Evolutionary conservation across 2,888 invertebrate species (phyloP).

Genomic region (Steinernema scapterisci): DNA sequence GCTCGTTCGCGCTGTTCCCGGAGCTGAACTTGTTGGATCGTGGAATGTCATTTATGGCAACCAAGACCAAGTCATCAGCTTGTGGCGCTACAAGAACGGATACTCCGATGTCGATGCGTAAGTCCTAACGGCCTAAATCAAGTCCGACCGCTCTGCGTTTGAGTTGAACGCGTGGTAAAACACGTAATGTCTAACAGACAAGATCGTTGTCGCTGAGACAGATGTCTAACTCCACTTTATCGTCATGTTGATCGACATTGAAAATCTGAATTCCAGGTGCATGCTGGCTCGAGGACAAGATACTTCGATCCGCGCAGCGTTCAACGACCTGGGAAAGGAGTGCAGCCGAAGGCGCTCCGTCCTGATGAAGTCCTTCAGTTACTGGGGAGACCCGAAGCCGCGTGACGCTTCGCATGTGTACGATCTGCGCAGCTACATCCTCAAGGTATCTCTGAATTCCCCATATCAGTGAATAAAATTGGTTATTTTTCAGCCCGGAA

Average conservation of each 20-base stretch:
- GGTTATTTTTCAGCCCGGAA: conserved; percentile 77
- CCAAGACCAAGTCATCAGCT: conserved; percentile 91
- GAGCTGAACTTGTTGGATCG: conserved; percentile 82
- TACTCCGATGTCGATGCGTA: conserved; percentile 75
- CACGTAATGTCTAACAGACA: too few relatives aligned
- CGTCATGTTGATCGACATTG: too few relatives aligned
- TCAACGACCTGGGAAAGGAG: conserved; percentile 54
- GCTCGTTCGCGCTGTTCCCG: conserved; percentile 42
- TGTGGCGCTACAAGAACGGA: conserved; percentile 93
- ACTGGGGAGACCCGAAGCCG: conserved; percentile 84
- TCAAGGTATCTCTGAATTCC: conserved; percentile 73
- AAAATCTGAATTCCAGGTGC: conserved; percentile 39
- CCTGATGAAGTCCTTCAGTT: conserved; percentile 91
- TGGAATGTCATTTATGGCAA: conserved; percentile 93
- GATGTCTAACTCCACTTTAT: too few relatives aligned
- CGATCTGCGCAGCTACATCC: conserved; percentile 87
- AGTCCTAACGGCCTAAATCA: conserved; percentile 47
- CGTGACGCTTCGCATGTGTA: conserved; percentile 82
- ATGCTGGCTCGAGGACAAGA: conserved; percentile 47
- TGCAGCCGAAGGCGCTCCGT: conserved; percentile 75
- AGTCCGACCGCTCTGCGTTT: not conserved
- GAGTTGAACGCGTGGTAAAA: too few relatives aligned
- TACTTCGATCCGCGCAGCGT: conserved; percentile 50
- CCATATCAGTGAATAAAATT: conserved; percentile 9
- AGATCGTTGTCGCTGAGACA: too few relatives aligned